A percentile compares a stretch with the other conserved stretches of the same genome.
Evolutionary conservation across 2,888 invertebrate species (phyloP).

Genomic region (Plagodis dolabraria): DNA sequence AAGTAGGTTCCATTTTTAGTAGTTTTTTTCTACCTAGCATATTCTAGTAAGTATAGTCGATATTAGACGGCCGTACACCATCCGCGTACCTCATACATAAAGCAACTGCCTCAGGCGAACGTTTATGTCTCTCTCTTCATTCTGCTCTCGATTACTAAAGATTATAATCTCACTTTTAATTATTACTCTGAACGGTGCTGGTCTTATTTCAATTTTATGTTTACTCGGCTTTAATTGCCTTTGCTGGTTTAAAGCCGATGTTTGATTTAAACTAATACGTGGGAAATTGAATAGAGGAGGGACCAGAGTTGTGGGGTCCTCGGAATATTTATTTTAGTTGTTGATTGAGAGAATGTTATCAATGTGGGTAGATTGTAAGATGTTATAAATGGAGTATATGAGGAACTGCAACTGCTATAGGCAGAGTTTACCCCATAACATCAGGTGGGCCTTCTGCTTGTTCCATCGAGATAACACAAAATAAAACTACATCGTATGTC

Average conservation of each 20-base stretch:
- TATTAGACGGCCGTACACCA: constrained; percentile 15
- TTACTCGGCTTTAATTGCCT: constrained; percentile 47
- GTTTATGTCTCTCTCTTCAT: constrained; percentile 63
- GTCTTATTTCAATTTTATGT: constrained; percentile 48
- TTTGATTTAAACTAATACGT: constrained; percentile 31
- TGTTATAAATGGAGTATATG: background rate
- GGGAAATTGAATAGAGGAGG: constrained; percentile 34
- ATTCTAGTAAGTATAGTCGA: too few species aligned
- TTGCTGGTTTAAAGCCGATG: constrained; percentile 35
- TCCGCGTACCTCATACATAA: constrained; percentile 26
- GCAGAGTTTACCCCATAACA: too few species aligned
- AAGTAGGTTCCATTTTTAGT: too few species aligned
- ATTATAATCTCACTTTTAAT: constrained; percentile 57
- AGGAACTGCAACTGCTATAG: too few species aligned
- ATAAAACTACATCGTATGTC: too few species aligned
- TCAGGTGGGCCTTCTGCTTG: too few species aligned
- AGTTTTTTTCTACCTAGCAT: too few species aligned
- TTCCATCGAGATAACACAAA: too few species aligned
- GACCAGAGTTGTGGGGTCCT: constrained; percentile 8
- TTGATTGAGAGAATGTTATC: background rate
- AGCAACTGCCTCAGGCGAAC: constrained; percentile 39
- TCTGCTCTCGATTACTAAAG: constrained; percentile 54
- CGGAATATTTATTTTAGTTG: constrained; percentile 1
- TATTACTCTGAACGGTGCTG: constrained; percentile 45
- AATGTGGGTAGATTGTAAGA: background rate